These are phyloP conservation scores for Lamprotornis superbus DNA, from an alignment of 2,113 vertebrate genomes.

Conservation along the genomic window DNA sequence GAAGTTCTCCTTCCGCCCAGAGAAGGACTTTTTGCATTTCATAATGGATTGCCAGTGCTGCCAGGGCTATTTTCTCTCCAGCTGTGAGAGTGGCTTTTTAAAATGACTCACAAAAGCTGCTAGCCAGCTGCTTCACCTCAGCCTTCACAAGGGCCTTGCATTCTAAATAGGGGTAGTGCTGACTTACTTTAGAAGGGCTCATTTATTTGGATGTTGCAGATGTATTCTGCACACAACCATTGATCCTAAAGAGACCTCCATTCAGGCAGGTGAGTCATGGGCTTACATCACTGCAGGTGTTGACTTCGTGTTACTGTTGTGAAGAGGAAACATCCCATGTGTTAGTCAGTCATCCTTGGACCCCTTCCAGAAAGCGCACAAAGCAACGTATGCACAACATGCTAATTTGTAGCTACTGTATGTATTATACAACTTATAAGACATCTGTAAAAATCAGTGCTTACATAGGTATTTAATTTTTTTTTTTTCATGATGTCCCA, in stretches of 20 bases:
- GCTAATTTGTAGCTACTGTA: conserved; percentile 45
- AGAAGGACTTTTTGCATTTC: conserved; percentile 71
- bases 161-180: conserved; percentile 67
- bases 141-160: conserved; percentile 67
- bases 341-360: conserved; percentile 34
- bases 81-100: conserved; percentile 78
- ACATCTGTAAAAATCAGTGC: background rate
- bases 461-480: background rate
- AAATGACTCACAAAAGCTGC: conserved; percentile 71
- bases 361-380: conserved; percentile 42
- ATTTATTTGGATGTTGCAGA: conserved; percentile 68
- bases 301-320: background rate
- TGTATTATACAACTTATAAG: conserved; percentile 2
- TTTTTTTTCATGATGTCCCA: background rate
- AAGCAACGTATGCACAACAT: conserved; percentile 17
- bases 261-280: conserved; percentile 75
- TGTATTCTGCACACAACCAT: conserved; percentile 51
- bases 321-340: conserved; percentile 59
- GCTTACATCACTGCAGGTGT: conserved; percentile 73
- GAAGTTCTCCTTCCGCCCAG: conserved; percentile 76
- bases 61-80: conserved; percentile 75
- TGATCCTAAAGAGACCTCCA: conserved; percentile 54
- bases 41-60: conserved; percentile 73
- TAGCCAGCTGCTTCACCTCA: conserved; percentile 76
- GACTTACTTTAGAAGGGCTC: conserved; percentile 68